Evolutionary conservation across 2,797 vertebrate genomes (phyloP).

Genomic region (Dicrostonyx torquatus): DNA sequence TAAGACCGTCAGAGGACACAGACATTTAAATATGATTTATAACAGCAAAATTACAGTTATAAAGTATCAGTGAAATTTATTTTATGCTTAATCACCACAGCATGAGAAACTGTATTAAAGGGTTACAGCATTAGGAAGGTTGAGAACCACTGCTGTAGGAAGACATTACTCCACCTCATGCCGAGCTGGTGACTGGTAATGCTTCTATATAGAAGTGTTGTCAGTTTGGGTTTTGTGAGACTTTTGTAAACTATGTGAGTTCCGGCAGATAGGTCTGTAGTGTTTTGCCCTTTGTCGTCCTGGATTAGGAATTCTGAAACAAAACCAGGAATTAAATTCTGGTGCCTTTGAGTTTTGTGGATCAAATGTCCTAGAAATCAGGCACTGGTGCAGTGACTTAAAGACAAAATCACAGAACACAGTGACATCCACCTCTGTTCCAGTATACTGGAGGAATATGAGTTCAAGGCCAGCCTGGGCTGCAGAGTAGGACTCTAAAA

Average conservation of each 20-base stretch:
- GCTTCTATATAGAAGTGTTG: background rate
- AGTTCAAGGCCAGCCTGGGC: background rate
- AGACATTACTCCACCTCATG: too few relatives aligned
- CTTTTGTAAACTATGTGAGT: background rate
- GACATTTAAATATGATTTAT: background rate
- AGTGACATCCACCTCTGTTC: background rate
- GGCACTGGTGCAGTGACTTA: background rate
- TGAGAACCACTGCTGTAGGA: background rate
- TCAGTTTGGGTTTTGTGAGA: background rate
- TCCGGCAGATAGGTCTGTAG: background rate
- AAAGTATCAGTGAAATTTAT: background rate
- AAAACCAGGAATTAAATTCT: constrained; percentile 44
- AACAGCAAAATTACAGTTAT: background rate
- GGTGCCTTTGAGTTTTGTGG: constrained; percentile 34
- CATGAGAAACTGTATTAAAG: background rate
- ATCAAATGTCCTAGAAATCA: constrained; percentile 24
- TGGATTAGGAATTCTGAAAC: constrained; percentile 57
- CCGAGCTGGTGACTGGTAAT: background rate
- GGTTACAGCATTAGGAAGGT: background rate
- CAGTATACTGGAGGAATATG: background rate
- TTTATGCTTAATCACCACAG: background rate
- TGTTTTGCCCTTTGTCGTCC: constrained; percentile 7
- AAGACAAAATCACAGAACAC: background rate
- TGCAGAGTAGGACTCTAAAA: background rate
- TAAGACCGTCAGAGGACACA: background rate